Base-by-base conservation (phyloP, 2,888 invertebrate species). In the Stenurella melanura region DNA sequence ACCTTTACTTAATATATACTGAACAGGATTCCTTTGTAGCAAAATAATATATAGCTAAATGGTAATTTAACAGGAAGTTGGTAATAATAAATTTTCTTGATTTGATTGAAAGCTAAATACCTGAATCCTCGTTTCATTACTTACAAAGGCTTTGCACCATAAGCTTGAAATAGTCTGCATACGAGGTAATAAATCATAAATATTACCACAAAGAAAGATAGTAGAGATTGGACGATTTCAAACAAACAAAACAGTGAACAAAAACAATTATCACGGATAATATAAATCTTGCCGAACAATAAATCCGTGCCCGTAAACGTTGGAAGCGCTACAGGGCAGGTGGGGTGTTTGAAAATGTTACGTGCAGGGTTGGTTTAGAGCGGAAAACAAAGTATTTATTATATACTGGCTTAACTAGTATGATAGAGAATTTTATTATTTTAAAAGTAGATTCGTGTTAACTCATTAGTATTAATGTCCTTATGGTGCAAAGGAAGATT, bases 211-310 rank as follows among this genome's bases (percentile, higher is more conserved):
- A 50, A 69, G 50, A 57, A 57, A 69, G 54, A 69, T 69, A 69
- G 68, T 57, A 30, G 68, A 57, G 57, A 69, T 69, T 57, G 68
- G 56, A 26, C 68, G 68, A 69, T 54, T 69, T 69, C 68, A 57
- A 56, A 57, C 68, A 73, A 79, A 80, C 80, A 77, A 75, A 77
- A 77, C 80, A 79, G 63, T 75, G 75, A 71, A 79, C 77, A 80
- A 82, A 80, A 83, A 83, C 82, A 83, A 83, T 83, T 82, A 82
- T 83, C 82, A 79, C 78, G 79, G 76, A 81, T 82, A 80, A 81
- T 81, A 83, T 83, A 83, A 82, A 83, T 83, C 81, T 80, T 79
- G 71, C 72, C 63, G 75, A 77, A 81, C 80, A 73, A 81, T 83
- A 82, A 83, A 83, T 83, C 78, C 75, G 71, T 71, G 81, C 76